These are phyloP conservation scores for Sylvia atricapilla DNA, from an alignment of 2,113 vertebrate species.

Conservation along the genomic window DNA sequence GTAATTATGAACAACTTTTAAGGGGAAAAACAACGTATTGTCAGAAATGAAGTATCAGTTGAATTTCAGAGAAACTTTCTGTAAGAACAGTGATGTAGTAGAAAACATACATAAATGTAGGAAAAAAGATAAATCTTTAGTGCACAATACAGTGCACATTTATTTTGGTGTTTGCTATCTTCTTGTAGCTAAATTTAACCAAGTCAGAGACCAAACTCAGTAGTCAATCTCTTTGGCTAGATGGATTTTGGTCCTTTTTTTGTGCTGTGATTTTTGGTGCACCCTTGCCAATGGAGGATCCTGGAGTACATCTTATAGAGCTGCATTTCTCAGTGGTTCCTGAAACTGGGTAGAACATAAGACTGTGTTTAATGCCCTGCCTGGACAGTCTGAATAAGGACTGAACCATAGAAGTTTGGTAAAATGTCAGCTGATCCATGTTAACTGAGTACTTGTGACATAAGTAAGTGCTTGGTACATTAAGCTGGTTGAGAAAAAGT, in stretches of 20 bases:
- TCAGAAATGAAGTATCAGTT: background rate
- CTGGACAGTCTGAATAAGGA: background rate
- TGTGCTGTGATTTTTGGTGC: background rate
- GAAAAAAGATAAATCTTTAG: background rate
- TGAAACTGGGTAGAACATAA: background rate
- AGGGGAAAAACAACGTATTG: background rate
- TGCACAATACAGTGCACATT: background rate
- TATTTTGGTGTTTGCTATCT: background rate
- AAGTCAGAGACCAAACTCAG: background rate
- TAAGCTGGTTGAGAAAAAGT: background rate
- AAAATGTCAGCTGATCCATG: background rate
- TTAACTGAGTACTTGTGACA: background rate
- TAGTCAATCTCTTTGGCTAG: background rate
- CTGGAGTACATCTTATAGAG: background rate
- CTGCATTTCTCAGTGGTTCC: background rate
- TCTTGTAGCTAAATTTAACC: background rate
- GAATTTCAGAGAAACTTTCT: background rate
- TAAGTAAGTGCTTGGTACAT: background rate
- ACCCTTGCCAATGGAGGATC: background rate
- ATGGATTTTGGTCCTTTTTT: background rate
- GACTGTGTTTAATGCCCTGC: accelerated
- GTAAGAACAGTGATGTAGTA: background rate
- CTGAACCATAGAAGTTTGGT: background rate
- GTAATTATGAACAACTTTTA: background rate
- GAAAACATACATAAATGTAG: background rate